Evolutionary conservation across 2,797 vertebrate species (phyloP).

Genomic region (Graptemys geographica): DNA sequence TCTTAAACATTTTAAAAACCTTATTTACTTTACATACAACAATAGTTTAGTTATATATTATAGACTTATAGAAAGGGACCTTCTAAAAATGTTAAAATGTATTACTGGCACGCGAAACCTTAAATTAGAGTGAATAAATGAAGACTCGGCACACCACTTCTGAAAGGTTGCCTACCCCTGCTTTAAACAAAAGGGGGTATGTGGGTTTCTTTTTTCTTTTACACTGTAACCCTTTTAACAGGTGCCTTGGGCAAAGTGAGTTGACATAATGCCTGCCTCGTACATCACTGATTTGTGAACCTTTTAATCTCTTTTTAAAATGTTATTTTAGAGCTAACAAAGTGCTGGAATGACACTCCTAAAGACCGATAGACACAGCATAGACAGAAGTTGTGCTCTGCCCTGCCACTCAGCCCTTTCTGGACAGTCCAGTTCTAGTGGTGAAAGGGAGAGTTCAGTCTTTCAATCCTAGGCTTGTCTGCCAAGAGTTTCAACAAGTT

Average conservation of each 20-base stretch:
- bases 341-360: neutral
- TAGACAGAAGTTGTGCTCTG: neutral
- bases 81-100: too few relatives aligned
- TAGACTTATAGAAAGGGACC: too few relatives aligned
- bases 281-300: neutral
- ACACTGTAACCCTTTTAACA: neutral
- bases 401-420: neutral
- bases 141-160: too few relatives aligned
- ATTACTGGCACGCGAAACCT: too few relatives aligned
- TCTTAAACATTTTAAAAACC: too few relatives aligned
- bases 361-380: neutral
- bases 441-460: neutral
- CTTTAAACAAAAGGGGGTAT: neutral
- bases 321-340: neutral
- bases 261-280: neutral
- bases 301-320: neutral
- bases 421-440: neutral
- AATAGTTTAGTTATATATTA: too few relatives aligned
- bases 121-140: too few relatives aligned
- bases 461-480: neutral
- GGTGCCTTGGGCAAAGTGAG: neutral
- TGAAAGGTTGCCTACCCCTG: too few relatives aligned
- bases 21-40: too few relatives aligned
- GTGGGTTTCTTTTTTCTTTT: neutral
- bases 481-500: neutral